Conservation (phyloP, 2,888 invertebrate species). For the Nezara viridula region DNA sequence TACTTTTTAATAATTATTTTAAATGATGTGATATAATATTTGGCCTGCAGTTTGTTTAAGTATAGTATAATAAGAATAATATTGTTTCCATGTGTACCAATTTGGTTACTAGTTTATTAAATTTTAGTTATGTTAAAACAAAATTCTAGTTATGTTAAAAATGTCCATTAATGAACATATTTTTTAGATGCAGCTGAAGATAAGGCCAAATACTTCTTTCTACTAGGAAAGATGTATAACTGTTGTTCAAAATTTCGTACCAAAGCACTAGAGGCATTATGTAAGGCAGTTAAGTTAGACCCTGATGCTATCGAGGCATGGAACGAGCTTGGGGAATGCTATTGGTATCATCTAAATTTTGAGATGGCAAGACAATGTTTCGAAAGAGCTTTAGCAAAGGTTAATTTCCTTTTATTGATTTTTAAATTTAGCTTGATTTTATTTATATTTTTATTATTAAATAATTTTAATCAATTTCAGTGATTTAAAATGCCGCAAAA, state of each 20-base stretch:
- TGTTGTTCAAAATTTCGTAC: conserved; percentile 77
- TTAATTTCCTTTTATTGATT: conserved; percentile 6
- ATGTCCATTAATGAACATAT: neutral
- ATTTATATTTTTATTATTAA: neutral
- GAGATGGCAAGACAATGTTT: conserved; percentile 87
- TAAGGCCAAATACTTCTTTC: conserved; percentile 76
- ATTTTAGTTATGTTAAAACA: no score
- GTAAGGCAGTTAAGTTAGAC: conserved; percentile 87
- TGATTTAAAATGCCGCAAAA: neutral
- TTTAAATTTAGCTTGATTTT: neutral
- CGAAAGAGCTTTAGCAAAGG: conserved; percentile 78
- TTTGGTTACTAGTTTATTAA: no score
- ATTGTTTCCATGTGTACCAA: no score
- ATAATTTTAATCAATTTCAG: neutral
- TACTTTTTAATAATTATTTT: no score
- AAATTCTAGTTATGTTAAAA: neutral
- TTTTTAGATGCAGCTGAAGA: conserved; percentile 54
- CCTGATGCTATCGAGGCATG: conserved; percentile 85
- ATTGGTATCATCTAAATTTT: conserved; percentile 88
- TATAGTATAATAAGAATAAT: no score
- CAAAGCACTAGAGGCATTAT: conserved; percentile 81
- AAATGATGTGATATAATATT: no score
- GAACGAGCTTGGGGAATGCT: conserved; percentile 91
- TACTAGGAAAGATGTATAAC: conserved; percentile 83
- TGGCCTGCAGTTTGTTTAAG: no score